These are phyloP conservation scores for Nineta flava DNA, from an alignment of 2,888 invertebrate genomes.

Conservation along the genomic window DNA sequence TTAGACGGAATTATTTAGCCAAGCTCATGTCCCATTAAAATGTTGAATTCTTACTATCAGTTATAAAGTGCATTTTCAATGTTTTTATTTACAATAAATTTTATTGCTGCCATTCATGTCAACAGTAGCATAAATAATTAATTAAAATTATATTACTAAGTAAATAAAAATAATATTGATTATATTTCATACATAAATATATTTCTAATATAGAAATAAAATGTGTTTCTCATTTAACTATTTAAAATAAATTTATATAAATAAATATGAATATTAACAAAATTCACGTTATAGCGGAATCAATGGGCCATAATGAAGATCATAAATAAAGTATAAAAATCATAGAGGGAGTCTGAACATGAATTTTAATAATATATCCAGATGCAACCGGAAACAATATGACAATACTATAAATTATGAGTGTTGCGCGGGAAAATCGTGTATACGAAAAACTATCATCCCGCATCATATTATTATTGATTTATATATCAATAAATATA, in stretches of 20 bases:
- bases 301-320: slow-evolving; percentile 27
- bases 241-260: slow-evolving; percentile 1
- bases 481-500: not conserved
- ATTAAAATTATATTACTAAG: no score
- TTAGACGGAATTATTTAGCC: no score
- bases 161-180: no score
- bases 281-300: slow-evolving; percentile 15
- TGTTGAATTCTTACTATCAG: no score
- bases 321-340: slow-evolving; percentile 24
- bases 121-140: no score
- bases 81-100: no score
- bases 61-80: no score
- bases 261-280: not conserved
- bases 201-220: no score
- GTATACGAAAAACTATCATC: not conserved
- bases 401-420: not conserved
- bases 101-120: no score
- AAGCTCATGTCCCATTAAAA: no score
- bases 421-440: not conserved
- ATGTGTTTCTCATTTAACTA: no score
- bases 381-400: not conserved
- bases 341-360: slow-evolving; percentile 20
- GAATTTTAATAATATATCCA: slow-evolving; percentile 17
- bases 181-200: no score
- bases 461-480: not conserved